Evolutionary conservation across 2,797 vertebrate genomes (phyloP), one percentile per base, ranked within the genome.

Genomic region (Ambastaia sidthimunki): DNA sequence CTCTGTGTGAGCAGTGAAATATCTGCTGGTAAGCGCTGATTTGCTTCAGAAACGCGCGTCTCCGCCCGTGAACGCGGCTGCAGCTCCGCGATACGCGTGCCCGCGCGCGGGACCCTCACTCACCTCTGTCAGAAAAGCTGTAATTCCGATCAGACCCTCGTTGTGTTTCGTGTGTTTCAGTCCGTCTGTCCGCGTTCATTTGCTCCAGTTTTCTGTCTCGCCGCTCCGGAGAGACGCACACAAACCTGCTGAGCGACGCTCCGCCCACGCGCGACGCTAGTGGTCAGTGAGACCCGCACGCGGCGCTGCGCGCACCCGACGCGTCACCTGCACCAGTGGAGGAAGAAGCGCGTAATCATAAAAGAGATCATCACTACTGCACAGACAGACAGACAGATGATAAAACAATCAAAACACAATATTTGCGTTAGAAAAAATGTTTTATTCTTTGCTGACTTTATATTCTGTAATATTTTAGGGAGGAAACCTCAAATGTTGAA

Each of bases 231-330:
- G 65, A 91, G 62, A 82, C 86, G 21, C 87, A 78, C 55, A 86
- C 83, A 73, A 89, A 72, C 83, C 82, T 91, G 87, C 90, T 85
- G 83, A 73, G 41, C 74, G 84, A 82, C 44, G 7, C 87, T 90
- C 90, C 86, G 89, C 92, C 85, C 69, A 18, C 31, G 23, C n/a
- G 23, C 72, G 57, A n/a, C 7, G 1, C 82, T 2, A 90, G 87
- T 91, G 90, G 92, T 48, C 76, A 71, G 16, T 13, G 50, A 19
- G 31, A 4, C 55, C 74, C 74, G 28, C 74, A 76, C 74, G 62
- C 74, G 55, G 63, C 74, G 62, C 47, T 21, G 68, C 68, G 68
- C 57, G 34, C 67, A 71, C 67, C 18, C 28, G 76, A 78, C 76
- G 76, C 76, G 76, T 78, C 76, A 71, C 76, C 76, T 78, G 76